phyloP scores from a whole-genome alignment of 2,797 vertebrate genomes.

The Siniperca obscura region DNA sequence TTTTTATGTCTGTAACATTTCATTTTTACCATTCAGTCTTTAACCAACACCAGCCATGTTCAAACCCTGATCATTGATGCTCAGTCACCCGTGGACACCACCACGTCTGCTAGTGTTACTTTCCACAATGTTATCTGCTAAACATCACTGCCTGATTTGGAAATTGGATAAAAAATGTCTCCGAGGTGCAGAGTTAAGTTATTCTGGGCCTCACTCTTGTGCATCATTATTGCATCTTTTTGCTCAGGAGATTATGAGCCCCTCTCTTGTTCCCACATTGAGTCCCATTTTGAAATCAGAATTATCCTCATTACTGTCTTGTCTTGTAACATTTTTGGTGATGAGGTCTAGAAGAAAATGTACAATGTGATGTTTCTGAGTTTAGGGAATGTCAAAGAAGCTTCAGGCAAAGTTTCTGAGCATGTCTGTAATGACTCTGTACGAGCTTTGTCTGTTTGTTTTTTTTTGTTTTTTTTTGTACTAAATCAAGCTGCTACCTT shows the following conservation, averaged over 20 bases:
- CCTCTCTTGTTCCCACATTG: slow-evolving; percentile 36
- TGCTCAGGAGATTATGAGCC: slow-evolving; percentile 40
- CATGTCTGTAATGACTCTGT: slow-evolving; percentile 40
- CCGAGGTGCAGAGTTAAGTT: slow-evolving; percentile 19
- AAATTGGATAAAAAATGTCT: slow-evolving; percentile 20
- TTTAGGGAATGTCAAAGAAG: slow-evolving; percentile 40
- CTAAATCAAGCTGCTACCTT: slow-evolving; percentile 54
- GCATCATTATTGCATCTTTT: slow-evolving; percentile 41
- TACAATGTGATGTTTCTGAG: not conserved
- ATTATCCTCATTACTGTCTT: slow-evolving; percentile 14
- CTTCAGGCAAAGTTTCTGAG: slow-evolving; percentile 47
- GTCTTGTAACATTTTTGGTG: slow-evolving; percentile 18
- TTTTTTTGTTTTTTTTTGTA: not conserved
- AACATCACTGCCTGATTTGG: slow-evolving; percentile 42
- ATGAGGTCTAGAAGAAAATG: slow-evolving; percentile 8
- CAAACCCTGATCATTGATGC: slow-evolving; percentile 27
- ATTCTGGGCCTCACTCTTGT: slow-evolving; percentile 43
- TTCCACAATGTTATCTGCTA: slow-evolving; percentile 26
- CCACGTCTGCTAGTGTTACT: slow-evolving; percentile 25
- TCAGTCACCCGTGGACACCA: not conserved
- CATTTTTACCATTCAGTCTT: slow-evolving; percentile 46
- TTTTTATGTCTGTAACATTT: slow-evolving; percentile 55
- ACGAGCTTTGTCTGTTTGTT: slow-evolving; percentile 16
- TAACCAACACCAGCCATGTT: slow-evolving; percentile 51
- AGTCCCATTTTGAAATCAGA: slow-evolving; percentile 39